phyloP scores from a whole-genome alignment of 2,113 vertebrate genomes.

The Sapajus apella region DNA sequence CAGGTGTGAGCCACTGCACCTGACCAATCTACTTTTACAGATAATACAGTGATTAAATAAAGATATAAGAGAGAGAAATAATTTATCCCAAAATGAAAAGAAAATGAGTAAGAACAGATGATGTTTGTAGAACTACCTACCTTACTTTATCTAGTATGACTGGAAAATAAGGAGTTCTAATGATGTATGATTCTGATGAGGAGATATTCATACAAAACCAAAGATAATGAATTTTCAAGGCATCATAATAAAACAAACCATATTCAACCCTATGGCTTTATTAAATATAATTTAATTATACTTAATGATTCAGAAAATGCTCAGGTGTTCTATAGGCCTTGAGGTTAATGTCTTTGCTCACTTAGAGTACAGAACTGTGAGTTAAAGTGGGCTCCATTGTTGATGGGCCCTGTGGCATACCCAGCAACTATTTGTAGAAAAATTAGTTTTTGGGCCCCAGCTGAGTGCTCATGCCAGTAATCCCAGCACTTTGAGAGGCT shows the following conservation, averaged over 20 bases:
- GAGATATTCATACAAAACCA: constrained; percentile 10
- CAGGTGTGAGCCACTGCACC: too few species aligned
- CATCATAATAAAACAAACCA: neutral
- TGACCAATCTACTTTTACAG: neutral
- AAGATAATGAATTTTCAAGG: neutral
- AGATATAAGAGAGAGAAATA: neutral
- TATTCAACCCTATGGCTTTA: neutral
- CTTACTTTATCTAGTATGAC: neutral
- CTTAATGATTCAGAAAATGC: neutral
- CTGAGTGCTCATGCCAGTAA: too few species aligned
- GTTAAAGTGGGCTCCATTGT: too few species aligned
- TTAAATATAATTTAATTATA: neutral
- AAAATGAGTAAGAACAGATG: neutral
- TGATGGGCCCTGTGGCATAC: neutral
- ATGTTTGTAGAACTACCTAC: neutral
- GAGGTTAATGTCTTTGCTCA: neutral
- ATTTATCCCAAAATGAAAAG: neutral
- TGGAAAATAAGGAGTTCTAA: neutral
- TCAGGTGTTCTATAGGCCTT: neutral
- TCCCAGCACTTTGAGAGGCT: too few species aligned
- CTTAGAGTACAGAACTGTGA: neutral
- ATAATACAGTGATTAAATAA: neutral
- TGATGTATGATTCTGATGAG: neutral
- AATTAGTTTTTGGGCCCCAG: neutral
- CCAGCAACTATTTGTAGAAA: neutral